Evolutionary conservation across 1,140 invertebrate genomes (phyloP), one percentile per base, ranked within the genome.

Genomic region (Micrasema longulum): DNA sequence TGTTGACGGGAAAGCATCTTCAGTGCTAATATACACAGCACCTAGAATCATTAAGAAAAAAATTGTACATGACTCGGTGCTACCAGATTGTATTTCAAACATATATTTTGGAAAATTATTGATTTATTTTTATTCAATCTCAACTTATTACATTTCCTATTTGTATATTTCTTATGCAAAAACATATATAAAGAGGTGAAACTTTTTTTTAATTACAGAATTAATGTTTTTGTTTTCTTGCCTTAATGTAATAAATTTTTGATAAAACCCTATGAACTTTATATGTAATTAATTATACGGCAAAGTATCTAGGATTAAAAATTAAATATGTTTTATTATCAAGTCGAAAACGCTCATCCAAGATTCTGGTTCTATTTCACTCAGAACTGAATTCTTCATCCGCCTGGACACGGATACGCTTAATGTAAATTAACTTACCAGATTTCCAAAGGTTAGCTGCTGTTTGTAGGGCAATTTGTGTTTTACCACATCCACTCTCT

Each of bases 401-500:
- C n/a, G n/a, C n/a, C n/a, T 12, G 12, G 36, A 7, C n/a, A 7
- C 36, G 12, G 12, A 38, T 38, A 38, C 5, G 12, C 5, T 38
- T 38, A 38, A 38, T 38, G 5, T 38, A 7, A 38, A 7, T 38
- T 12, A 5, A 38, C 2, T 43, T 55, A 67, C 62, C 64, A 45
- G 16, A 31, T 35, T 74, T 52, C 71, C 78, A 81, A 74, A 79
- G 78, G 53, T 80, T 76, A 26, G 76, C 76, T 38, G 87, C 83
- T 3, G 94, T 78, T 82, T 96, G 93, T 23, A 97, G 79, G 76
- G 90, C 92, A 12, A 96, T 77, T 82, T 97, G 95, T 0, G 94
- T 94, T 85, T 96, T 97, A 14, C 95, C 95, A 76, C 87, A 87
- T 7, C 92, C 92, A 82, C 93, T 92, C 80, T 91, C 89, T 11